Evolutionary conservation across 2,113 vertebrate species (phyloP).

Genomic region (Eidolon helvum): DNA sequence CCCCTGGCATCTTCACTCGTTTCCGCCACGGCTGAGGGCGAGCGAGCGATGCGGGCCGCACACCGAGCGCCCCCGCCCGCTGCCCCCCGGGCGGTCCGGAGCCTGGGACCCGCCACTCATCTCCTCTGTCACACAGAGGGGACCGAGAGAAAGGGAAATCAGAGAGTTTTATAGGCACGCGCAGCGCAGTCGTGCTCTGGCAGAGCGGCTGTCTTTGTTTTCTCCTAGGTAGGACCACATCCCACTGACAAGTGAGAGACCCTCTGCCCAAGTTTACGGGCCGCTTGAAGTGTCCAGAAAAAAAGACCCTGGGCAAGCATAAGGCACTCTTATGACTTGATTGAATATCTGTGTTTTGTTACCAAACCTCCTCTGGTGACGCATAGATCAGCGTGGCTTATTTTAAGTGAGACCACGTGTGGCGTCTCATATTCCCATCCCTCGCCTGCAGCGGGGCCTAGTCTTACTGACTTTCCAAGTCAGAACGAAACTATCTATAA

Average conservation of each 20-base stretch:
- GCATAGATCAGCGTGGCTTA: neutral
- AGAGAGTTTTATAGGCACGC: neutral
- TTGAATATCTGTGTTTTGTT: slow-evolving; percentile 50
- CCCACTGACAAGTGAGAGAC: neutral
- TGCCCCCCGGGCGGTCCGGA: neutral
- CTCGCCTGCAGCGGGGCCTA: neutral
- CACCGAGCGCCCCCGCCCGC: too few species aligned
- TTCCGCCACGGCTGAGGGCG: neutral
- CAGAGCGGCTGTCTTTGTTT: neutral
- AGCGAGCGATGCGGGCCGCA: neutral
- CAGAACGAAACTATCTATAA: neutral
- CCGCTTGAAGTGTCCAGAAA: neutral
- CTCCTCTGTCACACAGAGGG: neutral
- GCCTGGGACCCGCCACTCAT: neutral
- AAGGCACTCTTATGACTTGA: slow-evolving; percentile 14
- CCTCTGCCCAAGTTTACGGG: slow-evolving; percentile 35
- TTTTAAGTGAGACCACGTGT: neutral
- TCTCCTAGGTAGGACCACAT: neutral
- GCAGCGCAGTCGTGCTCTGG: neutral
- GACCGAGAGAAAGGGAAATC: neutral
- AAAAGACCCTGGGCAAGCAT: neutral
- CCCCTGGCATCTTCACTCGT: neutral
- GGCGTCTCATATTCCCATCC: neutral
- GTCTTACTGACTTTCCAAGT: neutral
- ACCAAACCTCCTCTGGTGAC: neutral